A percentile compares a stretch with the other conserved stretches of the same genome.
Conservation (phyloP, 2,888 invertebrate species). For the Bugulina stolonifera region DNA sequence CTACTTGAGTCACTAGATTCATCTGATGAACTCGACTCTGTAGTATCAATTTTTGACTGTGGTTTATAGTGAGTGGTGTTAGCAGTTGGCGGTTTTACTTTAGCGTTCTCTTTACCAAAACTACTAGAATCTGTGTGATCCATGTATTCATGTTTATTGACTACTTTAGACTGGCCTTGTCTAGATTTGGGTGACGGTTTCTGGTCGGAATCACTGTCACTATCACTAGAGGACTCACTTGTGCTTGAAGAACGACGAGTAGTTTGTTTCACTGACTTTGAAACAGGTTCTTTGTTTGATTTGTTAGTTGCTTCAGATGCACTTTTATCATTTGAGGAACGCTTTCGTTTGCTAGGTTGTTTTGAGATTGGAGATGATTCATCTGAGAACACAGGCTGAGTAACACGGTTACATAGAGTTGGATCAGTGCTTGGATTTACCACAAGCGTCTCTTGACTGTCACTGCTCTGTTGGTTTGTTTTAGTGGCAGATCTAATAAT, state of each 20-base stretch:
- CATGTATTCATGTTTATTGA: too few species aligned
- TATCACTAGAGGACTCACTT: not conserved
- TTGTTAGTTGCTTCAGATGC: too few species aligned
- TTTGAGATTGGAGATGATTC: too few species aligned
- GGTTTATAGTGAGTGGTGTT: not conserved
- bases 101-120: not conserved
- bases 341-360: too few species aligned
- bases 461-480: not conserved
- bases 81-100: not conserved
- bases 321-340: too few species aligned
- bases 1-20: not conserved
- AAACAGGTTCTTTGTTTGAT: too few species aligned
- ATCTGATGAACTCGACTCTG: not conserved
- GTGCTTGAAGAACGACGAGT: not conserved
- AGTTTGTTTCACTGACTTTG: not conserved
- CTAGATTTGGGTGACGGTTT: not conserved
- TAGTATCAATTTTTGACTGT: not conserved
- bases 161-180: too few species aligned
- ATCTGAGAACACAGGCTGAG: not conserved
- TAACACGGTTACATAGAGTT: not conserved
- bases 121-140: not conserved
- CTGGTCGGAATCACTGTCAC: not conserved
- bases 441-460: not conserved
- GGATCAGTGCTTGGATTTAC: not conserved
- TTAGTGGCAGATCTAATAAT: conserved; percentile 6